phyloP scores from a whole-genome alignment of 2,888 invertebrate species.

The Plebejus melissa region DNA sequence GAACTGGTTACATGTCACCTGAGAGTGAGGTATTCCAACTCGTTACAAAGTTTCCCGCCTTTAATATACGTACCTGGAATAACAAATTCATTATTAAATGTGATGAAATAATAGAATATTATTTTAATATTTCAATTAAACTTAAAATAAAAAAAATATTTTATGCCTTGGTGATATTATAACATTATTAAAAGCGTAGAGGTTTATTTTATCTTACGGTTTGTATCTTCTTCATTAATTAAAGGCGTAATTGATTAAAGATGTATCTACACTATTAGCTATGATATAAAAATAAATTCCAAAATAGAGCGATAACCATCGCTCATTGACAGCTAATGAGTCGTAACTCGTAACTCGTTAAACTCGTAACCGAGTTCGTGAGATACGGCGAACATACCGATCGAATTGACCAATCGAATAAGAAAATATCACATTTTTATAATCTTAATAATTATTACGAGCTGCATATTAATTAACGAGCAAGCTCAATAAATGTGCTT shows the following conservation, averaged over 20 bases:
- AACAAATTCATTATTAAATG: conserved; percentile 13
- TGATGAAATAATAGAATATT: background rate
- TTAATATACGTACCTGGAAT: conserved; percentile 21
- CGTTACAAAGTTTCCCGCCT: conserved; percentile 22
- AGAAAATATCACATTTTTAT: background rate
- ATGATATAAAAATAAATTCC: background rate
- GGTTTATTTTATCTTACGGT: background rate
- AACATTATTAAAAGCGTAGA: background rate
- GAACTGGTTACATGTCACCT: conserved; percentile 20
- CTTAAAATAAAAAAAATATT: no score
- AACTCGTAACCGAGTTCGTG: background rate
- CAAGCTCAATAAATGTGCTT: conserved; percentile 4
- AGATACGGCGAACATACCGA: background rate
- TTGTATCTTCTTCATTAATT: background rate
- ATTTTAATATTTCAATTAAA: no score
- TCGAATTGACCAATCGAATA: background rate
- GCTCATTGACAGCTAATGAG: background rate
- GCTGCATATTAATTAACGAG: background rate
- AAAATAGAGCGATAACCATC: background rate
- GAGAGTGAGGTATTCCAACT: conserved; percentile 3
- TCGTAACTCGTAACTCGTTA: background rate
- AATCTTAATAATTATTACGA: conserved; percentile 4
- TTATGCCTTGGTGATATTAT: background rate
- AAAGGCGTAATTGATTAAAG: background rate
- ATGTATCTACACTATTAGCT: background rate